Conservation (phyloP, 1,140 invertebrate species). For the Elymnias hypermnestra region DNA sequence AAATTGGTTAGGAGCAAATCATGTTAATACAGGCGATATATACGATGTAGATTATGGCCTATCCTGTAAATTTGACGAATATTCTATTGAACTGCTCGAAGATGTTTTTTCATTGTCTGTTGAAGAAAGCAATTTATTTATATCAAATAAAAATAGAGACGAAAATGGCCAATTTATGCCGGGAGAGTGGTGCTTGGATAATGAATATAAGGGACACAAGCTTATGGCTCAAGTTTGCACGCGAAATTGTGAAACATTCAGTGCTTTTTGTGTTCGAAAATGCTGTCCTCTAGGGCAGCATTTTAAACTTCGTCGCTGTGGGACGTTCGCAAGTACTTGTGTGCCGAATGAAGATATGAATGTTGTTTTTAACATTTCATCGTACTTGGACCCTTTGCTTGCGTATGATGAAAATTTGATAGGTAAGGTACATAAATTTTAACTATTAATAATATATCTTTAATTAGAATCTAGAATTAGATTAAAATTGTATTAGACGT, state of each 20-base stretch:
- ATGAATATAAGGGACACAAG: slow-evolving; percentile 22
- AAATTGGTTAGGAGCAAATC: slow-evolving; percentile 34
- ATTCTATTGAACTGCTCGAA: slow-evolving; percentile 41
- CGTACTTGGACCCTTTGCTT: slow-evolving; percentile 44
- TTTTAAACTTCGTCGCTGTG: slow-evolving; percentile 35
- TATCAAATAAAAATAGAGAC: slow-evolving; percentile 23
- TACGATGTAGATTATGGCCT: slow-evolving; percentile 47
- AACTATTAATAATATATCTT: too few relatives aligned
- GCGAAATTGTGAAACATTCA: slow-evolving; percentile 37
- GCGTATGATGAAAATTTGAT: slow-evolving; percentile 29
- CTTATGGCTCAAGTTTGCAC: slow-evolving; percentile 57
- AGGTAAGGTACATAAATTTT: slow-evolving; percentile 27
- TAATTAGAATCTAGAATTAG: too few relatives aligned
- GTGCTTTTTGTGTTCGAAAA: slow-evolving; percentile 58
- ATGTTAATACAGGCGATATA: slow-evolving; percentile 29
- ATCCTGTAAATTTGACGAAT: slow-evolving; percentile 50
- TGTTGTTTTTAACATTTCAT: slow-evolving; percentile 37
- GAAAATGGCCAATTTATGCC: slow-evolving; percentile 16
- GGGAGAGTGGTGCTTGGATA: slow-evolving; percentile 65
- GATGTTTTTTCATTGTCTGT: slow-evolving; percentile 31
- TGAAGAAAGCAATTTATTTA: slow-evolving; percentile 34
- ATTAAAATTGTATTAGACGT: too few relatives aligned
- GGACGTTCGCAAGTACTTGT: slow-evolving; percentile 38
- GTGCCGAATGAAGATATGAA: slow-evolving; percentile 35
- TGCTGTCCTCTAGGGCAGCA: slow-evolving; percentile 68